Conservation (phyloP, 2,113 vertebrate species). For the Scomber colias region DNA sequence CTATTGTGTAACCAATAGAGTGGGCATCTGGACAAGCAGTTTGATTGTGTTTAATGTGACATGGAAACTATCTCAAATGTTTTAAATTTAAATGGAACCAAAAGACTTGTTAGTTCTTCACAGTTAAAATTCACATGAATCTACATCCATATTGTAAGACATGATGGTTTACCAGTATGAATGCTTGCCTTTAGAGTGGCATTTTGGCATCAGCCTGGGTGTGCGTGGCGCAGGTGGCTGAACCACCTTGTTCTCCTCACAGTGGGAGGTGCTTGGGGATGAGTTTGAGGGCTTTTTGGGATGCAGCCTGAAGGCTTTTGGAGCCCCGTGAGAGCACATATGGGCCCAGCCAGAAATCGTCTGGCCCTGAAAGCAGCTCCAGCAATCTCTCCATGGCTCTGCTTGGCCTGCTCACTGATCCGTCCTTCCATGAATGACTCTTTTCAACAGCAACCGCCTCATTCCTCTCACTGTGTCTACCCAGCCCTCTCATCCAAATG, state of each 20-base stretch:
- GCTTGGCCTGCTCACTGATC: constrained; percentile 41
- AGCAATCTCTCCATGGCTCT: constrained; percentile 29
- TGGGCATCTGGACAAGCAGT: neutral
- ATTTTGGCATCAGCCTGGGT: constrained; percentile 21
- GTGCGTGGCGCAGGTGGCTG: constrained; percentile 56
- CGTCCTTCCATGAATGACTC: constrained; percentile 57
- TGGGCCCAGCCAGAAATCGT: constrained; percentile 63
- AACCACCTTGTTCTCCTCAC: constrained; percentile 65
- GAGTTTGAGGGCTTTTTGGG: constrained; percentile 64
- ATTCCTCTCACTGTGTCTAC: constrained; percentile 32
- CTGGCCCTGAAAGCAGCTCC: constrained; percentile 59
- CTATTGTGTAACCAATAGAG: neutral
- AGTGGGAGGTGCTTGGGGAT: constrained; percentile 21
- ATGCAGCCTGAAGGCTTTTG: constrained; percentile 61
- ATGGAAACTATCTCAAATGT: neutral
- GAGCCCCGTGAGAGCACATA: constrained; percentile 69
- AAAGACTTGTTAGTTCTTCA: neutral
- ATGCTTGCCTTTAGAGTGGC: constrained; percentile 1
- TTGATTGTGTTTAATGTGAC: neutral
- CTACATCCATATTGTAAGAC: neutral
- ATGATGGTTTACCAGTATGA: neutral
- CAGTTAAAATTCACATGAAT: neutral
- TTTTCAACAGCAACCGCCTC: constrained; percentile 34
- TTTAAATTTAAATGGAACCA: neutral
- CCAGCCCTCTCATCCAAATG: constrained; percentile 44